These are phyloP conservation scores for Hippopotamus amphibius DNA, from an alignment of 2,113 vertebrate species.

Conservation along the genomic window DNA sequence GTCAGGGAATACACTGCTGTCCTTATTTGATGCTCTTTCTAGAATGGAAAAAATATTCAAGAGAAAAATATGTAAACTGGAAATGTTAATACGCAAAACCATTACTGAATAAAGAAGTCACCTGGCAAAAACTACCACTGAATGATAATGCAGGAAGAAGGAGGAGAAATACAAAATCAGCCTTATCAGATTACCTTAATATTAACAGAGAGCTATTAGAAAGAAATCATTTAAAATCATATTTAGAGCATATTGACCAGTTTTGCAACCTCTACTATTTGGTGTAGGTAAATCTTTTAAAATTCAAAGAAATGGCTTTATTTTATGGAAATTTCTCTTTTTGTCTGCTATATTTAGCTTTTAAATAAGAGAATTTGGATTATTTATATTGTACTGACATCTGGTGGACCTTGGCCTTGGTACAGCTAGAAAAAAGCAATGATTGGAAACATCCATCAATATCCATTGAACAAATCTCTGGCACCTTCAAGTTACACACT, in stretches of 20 bases:
- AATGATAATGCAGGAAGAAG: slow-evolving; percentile 79
- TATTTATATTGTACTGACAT: slow-evolving; percentile 77
- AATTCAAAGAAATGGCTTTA: neutral
- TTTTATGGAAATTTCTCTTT: neutral
- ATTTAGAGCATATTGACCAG: slow-evolving; percentile 56
- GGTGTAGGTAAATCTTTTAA: neutral
- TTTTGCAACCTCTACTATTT: slow-evolving; percentile 63
- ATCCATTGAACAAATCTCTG: slow-evolving; percentile 52
- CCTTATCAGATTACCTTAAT: slow-evolving; percentile 81
- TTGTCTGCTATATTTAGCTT: slow-evolving; percentile 27
- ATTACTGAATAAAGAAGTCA: slow-evolving; percentile 73
- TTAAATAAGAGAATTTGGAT: slow-evolving; percentile 65
- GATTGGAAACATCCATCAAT: slow-evolving; percentile 56
- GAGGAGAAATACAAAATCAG: slow-evolving; percentile 73
- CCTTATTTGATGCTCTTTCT: slow-evolving; percentile 17
- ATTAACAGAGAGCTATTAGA: slow-evolving; percentile 59
- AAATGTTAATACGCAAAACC: slow-evolving; percentile 74
- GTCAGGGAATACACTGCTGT: neutral
- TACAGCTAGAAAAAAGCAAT: slow-evolving; percentile 39
- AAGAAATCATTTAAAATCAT: slow-evolving; percentile 73
- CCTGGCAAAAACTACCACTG: slow-evolving; percentile 70
- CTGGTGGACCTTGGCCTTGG: slow-evolving; percentile 67
- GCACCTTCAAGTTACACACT: neutral
- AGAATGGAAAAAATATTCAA: slow-evolving; percentile 56
- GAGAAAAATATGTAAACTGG: slow-evolving; percentile 59